Evolutionary conservation across 1,140 invertebrate species (phyloP), one percentile per base, ranked within the genome.

Genomic region (Pachyrhynchus sulphureomaculatus): DNA sequence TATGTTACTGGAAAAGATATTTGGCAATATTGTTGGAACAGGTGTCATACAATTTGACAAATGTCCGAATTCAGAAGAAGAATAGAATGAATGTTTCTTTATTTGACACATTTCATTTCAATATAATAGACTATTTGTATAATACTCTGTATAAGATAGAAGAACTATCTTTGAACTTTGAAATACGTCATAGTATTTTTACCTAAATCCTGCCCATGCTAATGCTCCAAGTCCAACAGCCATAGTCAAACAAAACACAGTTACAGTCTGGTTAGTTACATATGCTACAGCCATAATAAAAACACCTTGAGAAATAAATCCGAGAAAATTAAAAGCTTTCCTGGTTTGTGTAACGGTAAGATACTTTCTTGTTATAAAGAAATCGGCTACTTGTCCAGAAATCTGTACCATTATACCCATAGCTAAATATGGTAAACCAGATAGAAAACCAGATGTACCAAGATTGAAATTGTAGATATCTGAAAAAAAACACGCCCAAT

Each of bases 151-250:
- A 4, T 36, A 18, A 53, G n/a, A 34, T 39, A 21, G 4, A 12
- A 21, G 4, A 10, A 36, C 10, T 17, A 56, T 20, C 13, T 21
- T 52, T n/a, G n/a, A n/a, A 42, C 9, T 47, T 13, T 4, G 15
- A 41, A 2, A 33, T 26, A 13, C 2, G 4, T n/a, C 1, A 17
- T 2, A 12, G 2, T 18, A 3, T 26, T 47, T 34, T 75, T 79
- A 90, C 88, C 87, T 87, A 73, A 90, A 94, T 44, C 90, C 93
- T 12, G 90, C 87, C 89, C 90, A 93, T 5, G 92, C 89, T 73
- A 95, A 93, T 1, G 91, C 93, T 21, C 92, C 91, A 9, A 94
- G 79, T 0, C 92, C 92, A 8, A 95, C 90, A 13, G 92, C 91
- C 48, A 93, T 82, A 0, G 89, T 91, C 5, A 96, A 80, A 73